Evolutionary conservation across 2,797 vertebrate species (phyloP).

Genomic region (Odontamblyopus lacepedii): DNA sequence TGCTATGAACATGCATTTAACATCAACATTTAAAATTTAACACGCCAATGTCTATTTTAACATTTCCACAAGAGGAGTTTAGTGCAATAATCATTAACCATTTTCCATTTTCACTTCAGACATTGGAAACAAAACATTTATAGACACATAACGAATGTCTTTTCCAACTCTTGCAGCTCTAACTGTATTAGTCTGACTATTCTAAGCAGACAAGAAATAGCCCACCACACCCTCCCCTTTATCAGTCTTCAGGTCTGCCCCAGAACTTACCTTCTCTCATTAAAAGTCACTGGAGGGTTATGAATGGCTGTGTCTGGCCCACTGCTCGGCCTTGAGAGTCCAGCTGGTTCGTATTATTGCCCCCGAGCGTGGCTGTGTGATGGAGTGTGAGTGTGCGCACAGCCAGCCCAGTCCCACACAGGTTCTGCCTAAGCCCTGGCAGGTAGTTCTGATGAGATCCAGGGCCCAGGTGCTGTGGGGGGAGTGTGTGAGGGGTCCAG

Average conservation of each 20-base stretch:
- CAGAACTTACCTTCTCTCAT: constrained; percentile 73
- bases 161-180: constrained; percentile 8
- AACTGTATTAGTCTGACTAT: constrained; percentile 39
- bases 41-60: not conserved
- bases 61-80: not conserved
- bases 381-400: constrained; percentile 32
- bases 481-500: constrained; percentile 10
- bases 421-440: constrained; percentile 84
- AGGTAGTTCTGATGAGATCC: constrained; percentile 90
- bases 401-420: constrained; percentile 71
- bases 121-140: constrained; percentile 4
- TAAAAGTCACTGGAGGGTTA: constrained; percentile 81
- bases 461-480: constrained; percentile 81
- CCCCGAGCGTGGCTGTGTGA: constrained; percentile 41
- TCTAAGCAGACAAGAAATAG: constrained; percentile 43
- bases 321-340: constrained; percentile 69
- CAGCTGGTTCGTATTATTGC: constrained; percentile 92
- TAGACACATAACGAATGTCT: not conserved
- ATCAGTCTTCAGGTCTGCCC: constrained; percentile 57
- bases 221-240: constrained; percentile 39
- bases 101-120: not conserved
- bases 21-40: too few relatives aligned
- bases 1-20: not conserved
- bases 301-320: constrained; percentile 80
- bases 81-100: not conserved